Conservation (phyloP, 1,140 invertebrate species). For the Camponotus floridanus region DNA sequence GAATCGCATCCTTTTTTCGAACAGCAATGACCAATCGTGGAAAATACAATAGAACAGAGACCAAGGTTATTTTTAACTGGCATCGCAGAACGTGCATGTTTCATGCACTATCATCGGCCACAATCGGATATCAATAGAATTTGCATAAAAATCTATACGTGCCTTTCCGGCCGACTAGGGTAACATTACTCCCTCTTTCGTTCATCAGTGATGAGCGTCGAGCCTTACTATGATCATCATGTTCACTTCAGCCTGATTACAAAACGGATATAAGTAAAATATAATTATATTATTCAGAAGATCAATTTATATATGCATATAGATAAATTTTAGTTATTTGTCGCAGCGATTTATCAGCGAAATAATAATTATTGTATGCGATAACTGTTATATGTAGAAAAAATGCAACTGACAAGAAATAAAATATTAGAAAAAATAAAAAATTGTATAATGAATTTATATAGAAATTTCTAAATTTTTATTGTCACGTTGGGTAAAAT, state of each 20-base stretch:
- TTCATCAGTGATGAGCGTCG: slow-evolving; percentile 66
- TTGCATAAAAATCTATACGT: slow-evolving; percentile 86
- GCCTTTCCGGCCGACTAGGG: slow-evolving; percentile 72
- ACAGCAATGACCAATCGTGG: slow-evolving; percentile 58
- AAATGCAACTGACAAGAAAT: neutral
- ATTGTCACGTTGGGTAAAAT: neutral
- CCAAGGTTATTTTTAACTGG: slow-evolving; percentile 77
- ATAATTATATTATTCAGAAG: slow-evolving; percentile 28
- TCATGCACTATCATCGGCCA: slow-evolving; percentile 82
- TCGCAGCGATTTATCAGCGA: neutral
- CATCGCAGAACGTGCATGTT: slow-evolving; percentile 81
- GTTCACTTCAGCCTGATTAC: slow-evolving; percentile 33
- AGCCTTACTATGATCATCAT: slow-evolving; percentile 61
- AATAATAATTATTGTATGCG: neutral
- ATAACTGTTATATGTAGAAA: slow-evolving; percentile 15
- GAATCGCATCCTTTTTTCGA: slow-evolving; percentile 65
- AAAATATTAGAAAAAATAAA: neutral
- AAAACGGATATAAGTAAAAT: neutral
- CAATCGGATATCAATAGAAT: slow-evolving; percentile 85
- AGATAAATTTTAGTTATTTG: neutral
- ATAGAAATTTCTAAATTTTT: neutral
- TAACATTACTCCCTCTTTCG: slow-evolving; percentile 77
- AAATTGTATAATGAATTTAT: neutral
- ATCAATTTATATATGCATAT: neutral
- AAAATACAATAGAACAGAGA: slow-evolving; percentile 17